Percentiles rank a stretch among this genome's conserved stretches.
phyloP scores from a whole-genome alignment of 2,888 invertebrate genomes.

The Leptura quadrifasciata region DNA sequence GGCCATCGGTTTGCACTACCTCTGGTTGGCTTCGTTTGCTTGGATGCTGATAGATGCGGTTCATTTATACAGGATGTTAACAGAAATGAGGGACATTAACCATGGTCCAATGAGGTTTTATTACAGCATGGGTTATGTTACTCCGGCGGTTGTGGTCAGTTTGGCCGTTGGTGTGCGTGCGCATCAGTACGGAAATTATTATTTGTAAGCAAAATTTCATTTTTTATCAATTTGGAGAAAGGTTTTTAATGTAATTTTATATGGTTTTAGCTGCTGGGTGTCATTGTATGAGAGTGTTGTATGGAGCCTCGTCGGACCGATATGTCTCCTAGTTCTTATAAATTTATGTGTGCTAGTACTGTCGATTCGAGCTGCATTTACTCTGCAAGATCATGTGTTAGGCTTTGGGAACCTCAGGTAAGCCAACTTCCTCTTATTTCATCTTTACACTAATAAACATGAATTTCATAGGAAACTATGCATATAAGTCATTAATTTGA shows the following conservation, averaged over 20 bases:
- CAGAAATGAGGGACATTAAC: constrained; percentile 97
- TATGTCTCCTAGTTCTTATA: constrained; percentile 85
- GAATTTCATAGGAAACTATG: too few species aligned
- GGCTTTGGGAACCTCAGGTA: constrained; percentile 83
- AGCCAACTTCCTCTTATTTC: background rate
- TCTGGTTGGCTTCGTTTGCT: constrained; percentile 92
- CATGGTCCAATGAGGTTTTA: constrained; percentile 95
- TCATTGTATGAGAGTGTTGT: constrained; percentile 94
- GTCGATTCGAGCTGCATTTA: constrained; percentile 93
- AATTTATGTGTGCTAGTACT: constrained; percentile 89
- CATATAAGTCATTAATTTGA: too few species aligned
- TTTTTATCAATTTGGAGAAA: background rate
- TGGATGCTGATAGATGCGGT: constrained; percentile 96
- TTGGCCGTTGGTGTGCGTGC: constrained; percentile 94
- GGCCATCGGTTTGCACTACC: constrained; percentile 94
- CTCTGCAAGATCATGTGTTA: constrained; percentile 91
- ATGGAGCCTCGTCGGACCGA: constrained; percentile 96
- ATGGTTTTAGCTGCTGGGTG: constrained; percentile 89
- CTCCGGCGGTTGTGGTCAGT: constrained; percentile 93
- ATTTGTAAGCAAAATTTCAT: constrained; percentile 83
- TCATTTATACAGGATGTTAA: constrained; percentile 94
- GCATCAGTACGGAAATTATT: constrained; percentile 95
- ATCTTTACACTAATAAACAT: too few species aligned
- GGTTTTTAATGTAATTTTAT: constrained; percentile 16
- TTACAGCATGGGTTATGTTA: constrained; percentile 93